These are phyloP conservation scores for Haliclystus octoradiatus DNA, from an alignment of 30 jellyfish, hydroid and myxozoan genomes.

Conservation along the genomic window DNA sequence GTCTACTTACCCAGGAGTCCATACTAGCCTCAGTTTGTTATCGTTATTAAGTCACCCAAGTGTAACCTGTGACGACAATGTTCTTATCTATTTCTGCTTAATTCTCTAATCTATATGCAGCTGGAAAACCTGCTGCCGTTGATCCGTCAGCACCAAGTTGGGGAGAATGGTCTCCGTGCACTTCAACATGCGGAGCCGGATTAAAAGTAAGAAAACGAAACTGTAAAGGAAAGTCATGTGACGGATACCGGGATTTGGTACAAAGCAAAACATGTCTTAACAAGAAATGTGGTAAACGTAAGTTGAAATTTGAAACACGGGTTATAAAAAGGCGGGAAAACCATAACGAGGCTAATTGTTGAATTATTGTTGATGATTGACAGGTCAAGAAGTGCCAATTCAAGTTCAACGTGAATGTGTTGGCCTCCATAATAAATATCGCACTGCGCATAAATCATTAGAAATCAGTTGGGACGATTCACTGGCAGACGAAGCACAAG, in stretches of 20 bases:
- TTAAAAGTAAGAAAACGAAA: constrained; percentile 30
- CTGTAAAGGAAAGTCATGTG: constrained; percentile 48
- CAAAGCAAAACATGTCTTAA: constrained; percentile 50
- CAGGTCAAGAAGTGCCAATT: background rate
- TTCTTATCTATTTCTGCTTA: too few species aligned
- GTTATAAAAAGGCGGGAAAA: too few species aligned
- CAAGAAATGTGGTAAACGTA: background rate
- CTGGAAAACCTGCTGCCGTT: too few species aligned
- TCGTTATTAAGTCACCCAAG: too few species aligned
- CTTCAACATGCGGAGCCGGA: constrained; percentile 58
- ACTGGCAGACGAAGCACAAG: constrained; percentile 49
- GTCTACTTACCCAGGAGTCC: too few species aligned
- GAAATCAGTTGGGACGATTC: constrained; percentile 52
- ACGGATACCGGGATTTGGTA: constrained; percentile 12
- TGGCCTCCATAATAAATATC: constrained; percentile 51
- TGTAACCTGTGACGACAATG: too few species aligned
- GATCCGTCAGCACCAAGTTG: constrained; percentile 4
- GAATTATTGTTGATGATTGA: too few species aligned
- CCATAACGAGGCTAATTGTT: too few species aligned
- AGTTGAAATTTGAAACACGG: too few species aligned
- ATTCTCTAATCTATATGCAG: too few species aligned
- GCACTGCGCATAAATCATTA: constrained; percentile 58
- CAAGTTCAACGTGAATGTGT: constrained; percentile 11
- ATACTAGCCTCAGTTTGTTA: too few species aligned
- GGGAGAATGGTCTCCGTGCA: constrained; percentile 64